A percentile compares a stretch with the other conserved stretches of the same genome.
Evolutionary conservation across 2,888 invertebrate species (phyloP).

Genomic region (Gastracanthus pulcherrimus): DNA sequence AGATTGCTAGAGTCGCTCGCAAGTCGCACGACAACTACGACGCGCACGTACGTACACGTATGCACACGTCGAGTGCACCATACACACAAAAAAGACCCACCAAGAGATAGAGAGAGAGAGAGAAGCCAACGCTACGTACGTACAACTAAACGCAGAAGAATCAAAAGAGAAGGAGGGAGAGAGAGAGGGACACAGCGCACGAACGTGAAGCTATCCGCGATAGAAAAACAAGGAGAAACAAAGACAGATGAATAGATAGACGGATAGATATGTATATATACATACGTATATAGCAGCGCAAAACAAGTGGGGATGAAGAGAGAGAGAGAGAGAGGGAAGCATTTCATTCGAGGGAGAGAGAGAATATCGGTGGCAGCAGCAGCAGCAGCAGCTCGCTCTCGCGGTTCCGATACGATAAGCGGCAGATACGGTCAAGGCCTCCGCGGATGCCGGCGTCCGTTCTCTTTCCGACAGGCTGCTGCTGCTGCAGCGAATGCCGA

Average conservation of each 20-base stretch:
- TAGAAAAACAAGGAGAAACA: not conserved
- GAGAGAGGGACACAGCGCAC: too few relatives aligned
- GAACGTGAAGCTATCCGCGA: too few relatives aligned
- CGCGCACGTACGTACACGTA: not conserved
- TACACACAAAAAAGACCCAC: too few relatives aligned
- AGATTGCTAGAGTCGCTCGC: too few relatives aligned
- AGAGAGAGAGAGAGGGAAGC: conserved; percentile 1
- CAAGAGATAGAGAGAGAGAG: too few relatives aligned
- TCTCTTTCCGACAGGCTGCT: conserved; percentile 73
- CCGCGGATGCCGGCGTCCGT: conserved; percentile 75
- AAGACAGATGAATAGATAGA: conserved; percentile 26
- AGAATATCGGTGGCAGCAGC: conserved; percentile 1
- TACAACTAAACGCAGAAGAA: too few relatives aligned
- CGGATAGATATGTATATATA: not conserved
- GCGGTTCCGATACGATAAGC: conserved; percentile 75
- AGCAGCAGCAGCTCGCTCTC: conserved; percentile 51
- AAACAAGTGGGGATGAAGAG: not conserved
- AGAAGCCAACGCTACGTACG: too few relatives aligned
- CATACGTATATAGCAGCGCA: not conserved
- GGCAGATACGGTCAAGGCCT: conserved; percentile 77
- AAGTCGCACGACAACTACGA: not conserved
- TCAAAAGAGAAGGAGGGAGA: too few relatives aligned
- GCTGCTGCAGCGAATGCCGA: not conserved
- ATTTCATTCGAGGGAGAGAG: not conserved
- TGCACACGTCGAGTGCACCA: not conserved